Conservation (phyloP, 64 coral and sea anemone genomes). For the Montipora cactus region DNA sequence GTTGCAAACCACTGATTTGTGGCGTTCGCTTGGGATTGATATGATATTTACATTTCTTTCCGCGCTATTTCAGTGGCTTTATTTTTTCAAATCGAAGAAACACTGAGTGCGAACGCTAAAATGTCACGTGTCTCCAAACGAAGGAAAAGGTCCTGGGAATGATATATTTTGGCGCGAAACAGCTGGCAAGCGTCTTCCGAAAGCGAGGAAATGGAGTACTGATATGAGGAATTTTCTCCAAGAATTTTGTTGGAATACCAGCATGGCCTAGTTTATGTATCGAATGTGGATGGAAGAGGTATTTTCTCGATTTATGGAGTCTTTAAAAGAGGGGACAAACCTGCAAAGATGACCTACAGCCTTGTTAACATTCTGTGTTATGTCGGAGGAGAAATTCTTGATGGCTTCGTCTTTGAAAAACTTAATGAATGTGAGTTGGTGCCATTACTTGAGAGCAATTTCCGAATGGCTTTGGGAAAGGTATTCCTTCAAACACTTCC, state of each 20-base stretch:
- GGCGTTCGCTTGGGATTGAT: no score
- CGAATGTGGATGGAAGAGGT: conserved; percentile 63
- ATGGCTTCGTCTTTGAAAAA: conserved; percentile 59
- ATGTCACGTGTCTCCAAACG: background rate
- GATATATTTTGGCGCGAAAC: conserved; percentile 30
- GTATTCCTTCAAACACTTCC: conserved; percentile 21
- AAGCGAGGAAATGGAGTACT: background rate
- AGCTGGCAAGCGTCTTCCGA: no score
- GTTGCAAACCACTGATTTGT: no score
- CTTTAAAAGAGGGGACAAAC: conserved; percentile 55
- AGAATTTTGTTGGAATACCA: background rate
- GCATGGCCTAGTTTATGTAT: conserved; percentile 45
- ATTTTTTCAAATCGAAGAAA: no score
- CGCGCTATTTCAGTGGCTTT: no score
- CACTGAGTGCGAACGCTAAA: background rate
- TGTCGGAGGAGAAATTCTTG: conserved; percentile 60
- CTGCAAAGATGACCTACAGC: conserved; percentile 7
- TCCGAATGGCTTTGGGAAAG: conserved; percentile 21
- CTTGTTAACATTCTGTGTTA: conserved; percentile 60
- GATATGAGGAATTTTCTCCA: background rate
- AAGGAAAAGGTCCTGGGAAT: background rate
- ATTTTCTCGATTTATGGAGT: conserved; percentile 45
- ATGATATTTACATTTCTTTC: no score
- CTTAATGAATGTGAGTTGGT: conserved; percentile 42
- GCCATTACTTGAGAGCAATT: conserved; percentile 20